Base-by-base conservation (phyloP, 2,113 vertebrate species). In the Emydocephalus ijimae region DNA sequence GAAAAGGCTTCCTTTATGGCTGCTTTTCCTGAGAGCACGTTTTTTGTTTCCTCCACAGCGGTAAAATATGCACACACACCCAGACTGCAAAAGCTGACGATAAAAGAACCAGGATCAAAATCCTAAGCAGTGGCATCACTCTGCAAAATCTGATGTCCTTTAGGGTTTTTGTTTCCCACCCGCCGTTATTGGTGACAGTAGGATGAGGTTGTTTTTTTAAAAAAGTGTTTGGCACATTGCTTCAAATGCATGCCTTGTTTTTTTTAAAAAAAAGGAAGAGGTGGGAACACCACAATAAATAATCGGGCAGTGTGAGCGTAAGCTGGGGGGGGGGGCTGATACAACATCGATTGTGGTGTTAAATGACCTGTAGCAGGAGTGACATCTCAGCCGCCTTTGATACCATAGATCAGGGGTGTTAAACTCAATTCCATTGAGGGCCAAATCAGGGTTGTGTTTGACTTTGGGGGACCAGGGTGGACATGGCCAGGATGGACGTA, bases 251-350 rank as follows among this genome's bases (percentile, higher is more conserved):
- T n/a, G 9, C n/a, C 23, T 43, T 81, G 39, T 15, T 6, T 7
- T 23, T 15, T 6, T 7, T 23, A 2, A 24, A 34, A 23, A 23
- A 81, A 29, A 29, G 54, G 34, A 6, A 48, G 52, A 20, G 45
- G 34, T 57, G 5, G 24, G 56, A 85, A 50, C 3, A 15, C 9
- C 55, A 6, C 11, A 9, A 7, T 91, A 39, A 43, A 43, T 43
- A 86, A 57, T 20, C 29, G 23, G 52, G 15, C 1, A 21, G 26
- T 48, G 43, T 85, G 69, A 74, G 52, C 61, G 1, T 50, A 50
- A 50, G 8, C 7, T 1, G 0, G 48, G 48, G 45, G 45, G 48
- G 0, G 48, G 48, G 48, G 6, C 29, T 1, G 1, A 64, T 3
- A 64, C 61, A 64, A n/a, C 26, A 64, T n/a, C 1, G 26, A 29